Conservation (phyloP, 2,888 invertebrate species). For the Agriopis aurantiaria region DNA sequence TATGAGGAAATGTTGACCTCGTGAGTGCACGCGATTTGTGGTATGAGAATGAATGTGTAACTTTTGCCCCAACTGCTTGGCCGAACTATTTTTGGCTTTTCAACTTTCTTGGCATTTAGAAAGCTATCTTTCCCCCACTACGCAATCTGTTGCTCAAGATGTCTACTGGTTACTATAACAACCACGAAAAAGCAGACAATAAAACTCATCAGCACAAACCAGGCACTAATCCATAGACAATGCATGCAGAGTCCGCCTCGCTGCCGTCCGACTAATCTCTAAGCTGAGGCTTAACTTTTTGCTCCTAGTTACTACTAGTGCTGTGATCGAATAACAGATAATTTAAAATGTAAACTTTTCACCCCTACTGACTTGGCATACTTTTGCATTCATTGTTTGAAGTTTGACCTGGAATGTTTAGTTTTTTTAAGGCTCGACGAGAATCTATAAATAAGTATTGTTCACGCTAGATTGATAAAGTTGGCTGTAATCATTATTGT, state of each 20-base stretch:
- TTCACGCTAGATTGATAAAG: too few relatives aligned
- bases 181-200: background rate
- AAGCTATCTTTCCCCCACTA: too few relatives aligned
- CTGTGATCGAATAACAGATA: conserved; percentile 21
- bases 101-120: too few relatives aligned
- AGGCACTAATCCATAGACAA: conserved; percentile 27
- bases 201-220: conserved; percentile 8
- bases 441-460: too few relatives aligned
- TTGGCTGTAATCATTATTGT: too few relatives aligned
- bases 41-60: too few relatives aligned
- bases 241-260: background rate
- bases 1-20: too few relatives aligned
- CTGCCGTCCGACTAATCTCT: conserved; percentile 25
- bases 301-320: conserved; percentile 7
- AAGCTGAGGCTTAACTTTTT: conserved; percentile 23
- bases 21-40: too few relatives aligned
- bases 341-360: conserved; percentile 10
- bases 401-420: background rate
- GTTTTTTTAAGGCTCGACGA: background rate
- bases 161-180: too few relatives aligned
- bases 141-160: too few relatives aligned
- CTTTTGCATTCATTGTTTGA: background rate
- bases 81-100: too few relatives aligned
- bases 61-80: too few relatives aligned
- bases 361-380: conserved; percentile 4